Percentiles rank a stretch among this genome's conserved stretches.
phyloP scores from a whole-genome alignment of 1,140 invertebrate genomes.

The Magallana gigas region DNA sequence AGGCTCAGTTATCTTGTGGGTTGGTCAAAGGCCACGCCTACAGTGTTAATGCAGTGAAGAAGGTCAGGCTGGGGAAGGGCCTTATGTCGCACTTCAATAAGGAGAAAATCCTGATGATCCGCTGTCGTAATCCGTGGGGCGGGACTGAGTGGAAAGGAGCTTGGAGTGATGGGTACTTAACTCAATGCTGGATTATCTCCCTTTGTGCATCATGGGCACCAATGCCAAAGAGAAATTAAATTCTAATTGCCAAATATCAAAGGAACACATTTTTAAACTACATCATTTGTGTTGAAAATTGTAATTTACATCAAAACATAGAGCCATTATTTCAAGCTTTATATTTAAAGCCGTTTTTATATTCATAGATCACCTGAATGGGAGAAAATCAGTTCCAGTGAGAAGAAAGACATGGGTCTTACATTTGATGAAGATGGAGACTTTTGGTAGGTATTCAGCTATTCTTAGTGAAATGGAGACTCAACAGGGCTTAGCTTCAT shows the following conservation, averaged over 20 bases:
- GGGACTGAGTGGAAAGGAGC: constrained; percentile 93
- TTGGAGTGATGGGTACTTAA: constrained; percentile 77
- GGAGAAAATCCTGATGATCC: constrained; percentile 75
- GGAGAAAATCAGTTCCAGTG: constrained; percentile 93
- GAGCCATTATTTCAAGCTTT: too few species aligned
- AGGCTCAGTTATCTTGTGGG: constrained; percentile 80
- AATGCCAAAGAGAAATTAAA: too few species aligned
- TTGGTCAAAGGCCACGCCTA: constrained; percentile 84
- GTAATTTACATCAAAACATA: too few species aligned
- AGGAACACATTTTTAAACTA: too few species aligned
- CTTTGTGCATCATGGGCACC: too few species aligned
- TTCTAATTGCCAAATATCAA: too few species aligned
- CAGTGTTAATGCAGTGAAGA: constrained; percentile 82
- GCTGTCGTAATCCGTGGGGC: constrained; percentile 85
- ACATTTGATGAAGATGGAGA: constrained; percentile 97
- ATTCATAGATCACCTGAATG: constrained; percentile 85
- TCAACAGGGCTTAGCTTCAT: background rate
- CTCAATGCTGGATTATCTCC: background rate
- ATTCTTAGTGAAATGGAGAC: background rate
- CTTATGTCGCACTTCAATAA: constrained; percentile 73
- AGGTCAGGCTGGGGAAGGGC: constrained; percentile 70
- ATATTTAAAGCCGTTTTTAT: background rate
- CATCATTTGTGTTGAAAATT: too few species aligned
- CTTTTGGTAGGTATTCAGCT: constrained; percentile 87
- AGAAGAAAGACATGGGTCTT: constrained; percentile 93